Base-by-base conservation (phyloP, 2,113 vertebrate genomes). In the Phalacrocorax carbo region DNA sequence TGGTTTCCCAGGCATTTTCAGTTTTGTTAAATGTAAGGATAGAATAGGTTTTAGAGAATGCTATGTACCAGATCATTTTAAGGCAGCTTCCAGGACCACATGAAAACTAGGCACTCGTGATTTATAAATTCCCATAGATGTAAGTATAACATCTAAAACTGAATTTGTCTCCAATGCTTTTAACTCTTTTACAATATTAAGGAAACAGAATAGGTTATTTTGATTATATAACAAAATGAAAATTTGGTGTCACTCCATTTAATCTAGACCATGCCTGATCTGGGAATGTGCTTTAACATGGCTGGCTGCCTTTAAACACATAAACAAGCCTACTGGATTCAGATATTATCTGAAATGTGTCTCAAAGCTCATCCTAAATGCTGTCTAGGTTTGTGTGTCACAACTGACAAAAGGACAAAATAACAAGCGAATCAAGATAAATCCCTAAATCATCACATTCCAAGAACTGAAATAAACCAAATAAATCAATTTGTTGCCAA, bases 401-500 rank as follows among this genome's bases (percentile, higher is more conserved):
- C n/a, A 69, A 32, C 57, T 91, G 91, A 94, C 78, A 92, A 93
- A 88, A 96, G 95, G 91, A 88, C 91, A 94, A 90, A 96, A 97
- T 77, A 96, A 96, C 94, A 97, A 94, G 70, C 92, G 95, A 94
- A 94, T 93, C 84, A 73, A 89, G 77, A 96, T 90, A 97, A 98
- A 95, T 64, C 88, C 89, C 95, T 90, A 90, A 85, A 97, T 98
- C 98, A 98, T 98, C 98, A 98, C 79, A 96, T 98, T 97, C 95
- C 96, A 65, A 93, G 95, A 98, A 97, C 71, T 69, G 93, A 97
- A 98, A 96, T 88, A 97, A 97, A 97, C 95, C 93, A 95, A 97
- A 97, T 93, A 97, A 88, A 93, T 93, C 52, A 81, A 40, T 96
- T 95, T 94, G 90, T 92, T 98, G 98, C 98, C 98, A 98, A 95